Base-by-base conservation (phyloP, 37 sponge, comb jelly and placozoan genomes). In the Crambe crambe region DNA sequence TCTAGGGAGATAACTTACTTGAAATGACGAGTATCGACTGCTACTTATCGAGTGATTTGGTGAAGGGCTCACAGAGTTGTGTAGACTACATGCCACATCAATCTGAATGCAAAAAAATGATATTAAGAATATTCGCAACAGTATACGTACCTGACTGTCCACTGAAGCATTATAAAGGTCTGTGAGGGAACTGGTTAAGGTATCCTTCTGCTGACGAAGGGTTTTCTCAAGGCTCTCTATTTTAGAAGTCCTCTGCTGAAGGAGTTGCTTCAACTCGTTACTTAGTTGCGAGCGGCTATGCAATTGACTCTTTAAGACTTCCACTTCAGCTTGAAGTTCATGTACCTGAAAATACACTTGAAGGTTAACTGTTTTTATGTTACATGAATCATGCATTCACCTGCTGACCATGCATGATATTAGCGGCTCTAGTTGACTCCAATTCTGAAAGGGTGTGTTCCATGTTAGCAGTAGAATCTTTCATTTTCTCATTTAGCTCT, bases 241-340 rank as follows among this genome's bases (percentile, higher is more conserved):
- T 40, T 42, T 41, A 63, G 41, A 27, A 2, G 74, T 74, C 34
- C 82, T 69, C 66, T 85, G 78, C 0, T 85, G 78, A 0, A 85
- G 85, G 25, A 77, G 72, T 2, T 56, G 70, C 47, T 74, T 77
- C 78, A 85, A 70, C 63, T 85, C 85, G 4, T 60, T 42, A 35
- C 25, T 44, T 38, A 77, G 79, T 59, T 77, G 61, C 31, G 30
- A 10, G 15, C 60, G 44, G 25, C 72, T n/a, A 0, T 43, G 22
- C 21, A 87, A 56, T 58, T 87, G 74, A 1, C 26, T 76, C 37
- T 75, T 54, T n/a, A 82, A 31, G 22, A 60, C 73, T 1, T 44
- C 44, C 5, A 82, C 82, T 51, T 82, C 35, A 30, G 29, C 36
- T 56, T 15, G 39, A 3, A 30, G 29, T 25, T 73, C 72, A 22